A percentile compares a stretch with the other conserved stretches of the same genome.
Conservation (phyloP, 2,797 vertebrate genomes). For the Pogonophryne albipinna region DNA sequence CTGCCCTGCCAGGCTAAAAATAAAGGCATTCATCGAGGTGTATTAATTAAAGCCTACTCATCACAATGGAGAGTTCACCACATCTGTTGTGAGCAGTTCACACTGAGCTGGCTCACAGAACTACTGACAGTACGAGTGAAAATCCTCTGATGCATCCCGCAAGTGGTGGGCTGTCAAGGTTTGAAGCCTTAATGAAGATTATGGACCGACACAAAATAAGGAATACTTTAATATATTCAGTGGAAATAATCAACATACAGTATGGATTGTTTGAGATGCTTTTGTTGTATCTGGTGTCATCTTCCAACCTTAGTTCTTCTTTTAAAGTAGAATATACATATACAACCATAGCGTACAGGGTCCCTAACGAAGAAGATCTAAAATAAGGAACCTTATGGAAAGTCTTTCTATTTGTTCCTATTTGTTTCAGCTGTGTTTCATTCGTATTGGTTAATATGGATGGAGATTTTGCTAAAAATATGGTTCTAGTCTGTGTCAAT, state of each 20-base stretch:
- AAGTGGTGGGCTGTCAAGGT: neutral
- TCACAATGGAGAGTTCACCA: constrained; percentile 48
- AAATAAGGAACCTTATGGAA: neutral
- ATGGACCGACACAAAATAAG: neutral
- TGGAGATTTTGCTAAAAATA: neutral
- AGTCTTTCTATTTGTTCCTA: neutral
- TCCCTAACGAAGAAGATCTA: too few relatives aligned
- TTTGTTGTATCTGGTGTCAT: too few relatives aligned
- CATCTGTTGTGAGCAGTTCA: constrained; percentile 58
- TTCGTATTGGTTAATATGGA: neutral
- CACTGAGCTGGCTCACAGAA: constrained; percentile 28
- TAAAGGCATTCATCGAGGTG: constrained; percentile 69
- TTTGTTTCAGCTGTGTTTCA: neutral
- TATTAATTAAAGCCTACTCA: constrained; percentile 75
- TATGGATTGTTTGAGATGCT: too few relatives aligned
- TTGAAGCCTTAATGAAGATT: neutral
- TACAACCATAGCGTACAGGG: too few relatives aligned
- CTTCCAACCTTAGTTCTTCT: too few relatives aligned
- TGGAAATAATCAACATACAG: too few relatives aligned
- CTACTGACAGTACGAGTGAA: neutral
- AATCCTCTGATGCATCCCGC: neutral
- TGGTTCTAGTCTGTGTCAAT: neutral
- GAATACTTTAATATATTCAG: neutral
- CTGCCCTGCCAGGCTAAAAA: constrained; percentile 72
- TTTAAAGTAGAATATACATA: too few relatives aligned